phyloP scores from a whole-genome alignment of 92 coral and sea anemone genomes.

The Heteractis magnifica region DNA sequence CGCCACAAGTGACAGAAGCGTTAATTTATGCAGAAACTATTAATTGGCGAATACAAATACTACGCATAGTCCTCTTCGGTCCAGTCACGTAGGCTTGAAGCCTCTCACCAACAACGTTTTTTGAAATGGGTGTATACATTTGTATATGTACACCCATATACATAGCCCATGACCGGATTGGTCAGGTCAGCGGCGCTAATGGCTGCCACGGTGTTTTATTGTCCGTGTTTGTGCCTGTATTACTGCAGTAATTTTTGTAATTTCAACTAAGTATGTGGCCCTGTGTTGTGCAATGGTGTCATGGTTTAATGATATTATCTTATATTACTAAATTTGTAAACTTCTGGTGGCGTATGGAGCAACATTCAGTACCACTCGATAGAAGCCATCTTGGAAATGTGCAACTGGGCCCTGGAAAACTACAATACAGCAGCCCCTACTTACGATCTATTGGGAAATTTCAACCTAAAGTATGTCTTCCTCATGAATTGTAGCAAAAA shows the following conservation, averaged over 20 bases:
- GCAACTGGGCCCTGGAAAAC: neutral
- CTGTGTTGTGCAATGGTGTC: neutral
- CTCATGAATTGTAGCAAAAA: neutral
- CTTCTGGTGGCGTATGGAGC: neutral
- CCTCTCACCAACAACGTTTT: no score
- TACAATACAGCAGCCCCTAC: neutral
- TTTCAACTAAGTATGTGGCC: neutral
- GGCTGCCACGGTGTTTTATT: slow-evolving; percentile 3
- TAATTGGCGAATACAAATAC: no score
- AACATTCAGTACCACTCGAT: no score
- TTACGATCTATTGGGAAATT: neutral
- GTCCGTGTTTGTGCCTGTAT: neutral
- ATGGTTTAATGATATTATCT: neutral
- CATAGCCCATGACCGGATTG: no score
- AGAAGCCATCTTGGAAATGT: neutral
- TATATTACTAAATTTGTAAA: neutral
- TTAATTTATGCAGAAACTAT: no score
- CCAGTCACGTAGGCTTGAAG: no score
- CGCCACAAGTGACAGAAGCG: no score
- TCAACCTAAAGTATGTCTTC: neutral
- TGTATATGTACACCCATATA: no score
- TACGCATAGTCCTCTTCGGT: no score
- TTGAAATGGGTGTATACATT: no score
- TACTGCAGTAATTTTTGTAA: neutral
- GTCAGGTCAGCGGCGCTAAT: slow-evolving; percentile 4